phyloP scores from a whole-genome alignment of 1,140 invertebrate species.

The Ganaspis sp. region DNA sequence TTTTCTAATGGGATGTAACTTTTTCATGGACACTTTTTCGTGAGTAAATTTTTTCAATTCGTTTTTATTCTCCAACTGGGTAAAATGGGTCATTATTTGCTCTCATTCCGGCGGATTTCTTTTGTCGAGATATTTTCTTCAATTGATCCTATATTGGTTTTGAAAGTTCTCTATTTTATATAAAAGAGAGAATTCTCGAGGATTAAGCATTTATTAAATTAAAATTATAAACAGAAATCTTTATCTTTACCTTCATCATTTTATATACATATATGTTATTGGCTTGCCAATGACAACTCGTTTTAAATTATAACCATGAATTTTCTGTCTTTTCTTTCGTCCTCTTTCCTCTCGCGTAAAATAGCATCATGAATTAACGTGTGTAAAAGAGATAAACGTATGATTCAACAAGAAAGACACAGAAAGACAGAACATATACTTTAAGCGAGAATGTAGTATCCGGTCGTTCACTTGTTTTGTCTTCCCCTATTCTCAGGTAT shows the following conservation, averaged over 20 bases:
- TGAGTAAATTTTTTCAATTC: not conserved
- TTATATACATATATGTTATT: too few species aligned
- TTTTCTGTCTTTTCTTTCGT: slow-evolving; percentile 39
- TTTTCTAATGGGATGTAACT: not conserved
- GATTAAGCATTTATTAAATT: not conserved
- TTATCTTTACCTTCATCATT: slow-evolving; percentile 44
- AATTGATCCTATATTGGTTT: not conserved
- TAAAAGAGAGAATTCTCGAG: not conserved
- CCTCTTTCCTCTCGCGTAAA: slow-evolving; percentile 45
- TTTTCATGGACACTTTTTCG: not conserved
- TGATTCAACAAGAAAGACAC: slow-evolving; percentile 41
- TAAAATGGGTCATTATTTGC: slow-evolving; percentile 1
- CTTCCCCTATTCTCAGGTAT: slow-evolving; percentile 48
- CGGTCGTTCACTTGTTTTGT: slow-evolving; percentile 73
- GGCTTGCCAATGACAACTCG: slow-evolving; percentile 61
- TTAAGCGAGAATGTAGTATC: slow-evolving; percentile 64
- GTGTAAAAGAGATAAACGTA: slow-evolving; percentile 34
- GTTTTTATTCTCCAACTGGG: not conserved
- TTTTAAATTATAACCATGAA: slow-evolving; percentile 60
- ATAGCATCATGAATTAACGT: slow-evolving; percentile 44
- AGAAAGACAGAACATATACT: slow-evolving; percentile 34
- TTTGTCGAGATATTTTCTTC: not conserved
- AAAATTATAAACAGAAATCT: not conserved
- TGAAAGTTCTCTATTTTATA: not conserved
- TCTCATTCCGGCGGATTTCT: not conserved